These are phyloP conservation scores for Cantharis rufa DNA, from an alignment of 2,888 invertebrate species.

Conservation along the genomic window DNA sequence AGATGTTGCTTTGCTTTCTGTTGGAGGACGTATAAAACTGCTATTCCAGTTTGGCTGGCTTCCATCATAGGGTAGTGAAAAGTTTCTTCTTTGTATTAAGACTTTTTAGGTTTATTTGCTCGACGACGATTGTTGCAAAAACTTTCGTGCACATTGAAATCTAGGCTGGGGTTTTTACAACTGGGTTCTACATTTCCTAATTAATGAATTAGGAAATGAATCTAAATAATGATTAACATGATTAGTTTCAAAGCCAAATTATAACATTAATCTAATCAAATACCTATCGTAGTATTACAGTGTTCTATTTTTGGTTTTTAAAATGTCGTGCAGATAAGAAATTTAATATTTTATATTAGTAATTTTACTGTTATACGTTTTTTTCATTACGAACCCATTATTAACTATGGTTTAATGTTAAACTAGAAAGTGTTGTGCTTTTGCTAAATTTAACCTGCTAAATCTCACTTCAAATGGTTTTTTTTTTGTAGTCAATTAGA, in stretches of 20 bases:
- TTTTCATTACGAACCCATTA: neutral
- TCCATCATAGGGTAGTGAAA: neutral
- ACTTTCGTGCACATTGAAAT: neutral
- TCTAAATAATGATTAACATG: neutral
- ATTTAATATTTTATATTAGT: neutral
- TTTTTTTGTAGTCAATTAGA: too few species aligned
- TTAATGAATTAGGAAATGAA: neutral
- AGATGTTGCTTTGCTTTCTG: neutral
- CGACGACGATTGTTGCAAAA: neutral
- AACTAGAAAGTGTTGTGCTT: neutral
- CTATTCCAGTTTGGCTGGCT: neutral
- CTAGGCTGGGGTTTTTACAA: neutral
- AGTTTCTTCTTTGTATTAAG: neutral
- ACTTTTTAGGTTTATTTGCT: neutral
- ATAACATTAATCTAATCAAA: neutral
- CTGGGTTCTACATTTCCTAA: neutral
- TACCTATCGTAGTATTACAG: neutral
- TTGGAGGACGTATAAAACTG: neutral
- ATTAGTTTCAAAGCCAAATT: neutral
- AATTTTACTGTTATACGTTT: neutral
- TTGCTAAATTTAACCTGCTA: neutral
- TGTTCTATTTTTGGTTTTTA: neutral
- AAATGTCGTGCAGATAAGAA: neutral
- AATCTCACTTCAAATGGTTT: neutral
- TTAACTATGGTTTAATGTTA: neutral